Evolutionary conservation across 1,140 invertebrate genomes (phyloP).

Genomic region (Neodiprion pinetum): DNA sequence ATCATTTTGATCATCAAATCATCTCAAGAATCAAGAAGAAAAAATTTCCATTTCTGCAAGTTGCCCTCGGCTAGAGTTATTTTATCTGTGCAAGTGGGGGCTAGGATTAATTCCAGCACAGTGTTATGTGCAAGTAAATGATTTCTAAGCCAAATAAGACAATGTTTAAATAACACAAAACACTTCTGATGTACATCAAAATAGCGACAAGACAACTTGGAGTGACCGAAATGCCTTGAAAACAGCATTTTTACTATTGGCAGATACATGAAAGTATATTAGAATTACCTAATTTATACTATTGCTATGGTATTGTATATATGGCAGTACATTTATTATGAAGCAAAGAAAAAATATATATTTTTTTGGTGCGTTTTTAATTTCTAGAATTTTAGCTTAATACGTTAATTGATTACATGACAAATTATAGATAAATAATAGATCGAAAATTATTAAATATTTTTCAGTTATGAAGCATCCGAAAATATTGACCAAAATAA

Average conservation of each 20-base stretch:
- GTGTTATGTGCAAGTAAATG: not conserved
- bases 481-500: no score
- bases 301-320: constrained; percentile 55
- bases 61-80: not conserved
- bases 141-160: not conserved
- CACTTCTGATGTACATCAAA: not conserved
- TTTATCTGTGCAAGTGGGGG: not conserved
- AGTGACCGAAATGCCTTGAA: constrained; percentile 10
- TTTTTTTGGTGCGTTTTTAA: constrained; percentile 45
- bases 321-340: constrained; percentile 48
- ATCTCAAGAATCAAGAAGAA: not conserved
- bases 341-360: constrained; percentile 37
- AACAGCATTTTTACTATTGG: constrained; percentile 8
- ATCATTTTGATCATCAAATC: not conserved
- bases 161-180: not conserved
- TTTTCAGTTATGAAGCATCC: no score
- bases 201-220: not conserved
- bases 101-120: not conserved
- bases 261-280: constrained; percentile 10
- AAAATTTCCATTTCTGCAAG: not conserved
- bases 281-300: constrained; percentile 45
- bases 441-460: no score
- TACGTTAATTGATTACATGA: no score
- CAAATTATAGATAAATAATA: no score
- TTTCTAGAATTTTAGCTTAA: constrained; percentile 32